These are phyloP conservation scores for Brevimyrus niger DNA, from an alignment of 2,113 vertebrate species.

Conservation along the genomic window DNA sequence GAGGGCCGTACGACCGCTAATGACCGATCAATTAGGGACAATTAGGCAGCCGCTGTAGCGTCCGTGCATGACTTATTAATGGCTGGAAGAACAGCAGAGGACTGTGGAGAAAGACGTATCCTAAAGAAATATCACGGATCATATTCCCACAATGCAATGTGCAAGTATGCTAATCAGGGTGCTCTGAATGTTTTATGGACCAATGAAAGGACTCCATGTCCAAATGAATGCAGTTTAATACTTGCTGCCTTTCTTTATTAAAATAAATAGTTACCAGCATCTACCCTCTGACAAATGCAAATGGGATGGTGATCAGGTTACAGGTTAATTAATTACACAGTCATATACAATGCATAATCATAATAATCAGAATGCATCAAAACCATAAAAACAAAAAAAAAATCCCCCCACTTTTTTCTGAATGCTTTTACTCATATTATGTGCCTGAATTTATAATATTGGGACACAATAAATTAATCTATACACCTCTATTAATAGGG, in stretches of 20 bases:
- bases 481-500: conserved; percentile 68
- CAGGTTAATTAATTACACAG: neutral
- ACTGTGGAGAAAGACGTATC: conserved; percentile 28
- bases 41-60: conserved; percentile 58
- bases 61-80: conserved; percentile 61
- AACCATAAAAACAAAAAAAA: neutral
- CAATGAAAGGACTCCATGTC: neutral
- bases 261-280: neutral
- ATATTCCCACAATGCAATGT: conserved; percentile 27
- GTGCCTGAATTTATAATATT: neutral
- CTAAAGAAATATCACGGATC: conserved; percentile 42
- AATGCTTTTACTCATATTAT: neutral
- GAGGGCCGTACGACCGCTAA: conserved; percentile 53
- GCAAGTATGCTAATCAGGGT: conserved; percentile 33
- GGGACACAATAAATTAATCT: conserved; percentile 62
- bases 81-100: conserved; percentile 43
- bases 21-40: conserved; percentile 61
- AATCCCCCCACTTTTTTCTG: neutral
- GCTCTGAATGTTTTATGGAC: neutral
- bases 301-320: neutral
- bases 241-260: neutral
- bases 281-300: neutral
- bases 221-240: neutral
- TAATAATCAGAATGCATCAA: neutral
- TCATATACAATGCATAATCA: neutral